A percentile compares a stretch with the other conserved stretches of the same genome.
phyloP scores from a whole-genome alignment of 2,888 invertebrate species.

The Frankliniella intonsa region DNA sequence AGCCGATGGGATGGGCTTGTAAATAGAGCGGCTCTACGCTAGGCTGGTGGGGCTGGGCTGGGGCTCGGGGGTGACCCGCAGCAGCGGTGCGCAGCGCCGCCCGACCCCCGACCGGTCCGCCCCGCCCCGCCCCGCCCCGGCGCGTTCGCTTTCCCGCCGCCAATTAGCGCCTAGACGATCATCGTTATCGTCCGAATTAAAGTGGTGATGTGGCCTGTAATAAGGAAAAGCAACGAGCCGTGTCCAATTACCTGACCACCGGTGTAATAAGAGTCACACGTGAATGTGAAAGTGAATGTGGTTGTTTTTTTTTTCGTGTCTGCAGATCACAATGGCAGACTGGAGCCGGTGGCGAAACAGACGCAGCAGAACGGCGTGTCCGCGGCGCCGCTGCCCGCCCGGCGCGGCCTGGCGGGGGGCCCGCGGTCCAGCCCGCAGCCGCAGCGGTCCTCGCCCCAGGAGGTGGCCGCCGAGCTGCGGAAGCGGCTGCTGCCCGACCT shows the following conservation, averaged over 20 bases:
- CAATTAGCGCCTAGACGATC: background rate
- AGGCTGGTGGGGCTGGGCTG: background rate
- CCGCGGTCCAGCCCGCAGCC: background rate
- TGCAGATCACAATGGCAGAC: slow-evolving; percentile 14
- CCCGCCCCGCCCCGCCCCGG: background rate
- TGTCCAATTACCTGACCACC: background rate
- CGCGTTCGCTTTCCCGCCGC: background rate
- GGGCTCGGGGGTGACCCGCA: background rate
- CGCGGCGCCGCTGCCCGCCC: slow-evolving; percentile 40
- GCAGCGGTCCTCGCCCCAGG: background rate
- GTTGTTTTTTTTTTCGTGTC: background rate
- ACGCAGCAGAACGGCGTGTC: background rate
- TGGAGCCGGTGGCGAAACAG: slow-evolving; percentile 17
- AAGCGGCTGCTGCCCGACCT: slow-evolving; percentile 41
- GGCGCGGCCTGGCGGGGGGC: background rate
- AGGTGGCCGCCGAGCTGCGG: slow-evolving; percentile 37
- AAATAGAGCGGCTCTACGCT: background rate
- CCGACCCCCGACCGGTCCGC: background rate
- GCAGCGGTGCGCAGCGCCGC: background rate
- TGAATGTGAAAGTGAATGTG: slow-evolving; percentile 1
- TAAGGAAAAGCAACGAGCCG: background rate
- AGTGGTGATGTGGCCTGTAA: background rate
- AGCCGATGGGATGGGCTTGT: background rate
- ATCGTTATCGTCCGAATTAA: background rate
- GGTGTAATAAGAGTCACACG: background rate